Evolutionary conservation across 2,113 vertebrate genomes (phyloP), one percentile per base, ranked within the genome.

Genomic region (Pristiophorus japonicus): DNA sequence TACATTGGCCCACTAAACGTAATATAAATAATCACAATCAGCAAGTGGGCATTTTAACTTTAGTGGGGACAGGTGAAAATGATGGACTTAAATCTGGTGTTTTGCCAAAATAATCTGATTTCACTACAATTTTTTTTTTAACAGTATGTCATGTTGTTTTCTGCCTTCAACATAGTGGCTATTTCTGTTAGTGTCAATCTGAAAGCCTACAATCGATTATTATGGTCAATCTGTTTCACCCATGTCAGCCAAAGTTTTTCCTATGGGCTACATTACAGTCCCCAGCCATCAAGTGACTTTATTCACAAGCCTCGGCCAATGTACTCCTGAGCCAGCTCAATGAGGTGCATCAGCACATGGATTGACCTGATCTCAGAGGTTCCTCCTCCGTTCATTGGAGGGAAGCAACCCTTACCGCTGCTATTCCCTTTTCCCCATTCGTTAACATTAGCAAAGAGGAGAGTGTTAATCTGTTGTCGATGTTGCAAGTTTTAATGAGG

Each of bases 401-500:
- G n/a, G 63, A 94, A 8, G 22, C n/a, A 38, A 55, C 14, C 27
- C 34, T 24, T 42, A 45, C 38, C 38, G 4, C 62, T 38, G 84
- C 90, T n/a, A 2, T 93, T 2, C 18, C 63, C 51, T 59, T 51
- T 94, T 94, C n/a, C 65, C n/a, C 3, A 22, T 16, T 38, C 24
- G 63, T 42, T 42, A 20, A 94, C 45, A 66, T 45, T 42, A 67
- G 38, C 91, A 67, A 45, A 65, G 51, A 34, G 18, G 88, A 90
- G n/a, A 42, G 34, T 30, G 91, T 66, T 66, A 67, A 67, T 12
- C 62, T 24, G 59, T 38, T 62, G 63, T 38, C 2, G 10, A 45
- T 67, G 8, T 66, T 81, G 78, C 78, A 81, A 81, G 78, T 81
- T 67, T 67, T 45, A 38, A 66, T 66, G 65, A 94, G 91, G 91